phyloP scores from a whole-genome alignment of 2,797 vertebrate genomes.

The Pantherophis vulpinus region DNA sequence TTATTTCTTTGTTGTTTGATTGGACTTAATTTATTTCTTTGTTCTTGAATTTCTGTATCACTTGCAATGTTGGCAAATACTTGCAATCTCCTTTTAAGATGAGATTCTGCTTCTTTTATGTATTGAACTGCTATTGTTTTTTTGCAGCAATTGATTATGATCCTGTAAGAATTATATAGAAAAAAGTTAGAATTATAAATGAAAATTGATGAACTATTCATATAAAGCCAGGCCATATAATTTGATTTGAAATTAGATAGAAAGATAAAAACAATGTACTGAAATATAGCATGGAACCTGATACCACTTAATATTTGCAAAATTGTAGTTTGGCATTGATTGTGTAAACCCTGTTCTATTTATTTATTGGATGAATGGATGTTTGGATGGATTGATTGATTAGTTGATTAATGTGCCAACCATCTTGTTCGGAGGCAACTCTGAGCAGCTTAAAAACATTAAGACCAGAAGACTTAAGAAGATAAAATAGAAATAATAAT shows the following conservation, averaged over 20 bases:
- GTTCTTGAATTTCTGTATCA: slow-evolving; percentile 20
- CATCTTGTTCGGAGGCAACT: neutral
- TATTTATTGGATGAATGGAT: no score
- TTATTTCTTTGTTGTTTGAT: slow-evolving; percentile 11
- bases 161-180: neutral
- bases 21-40: slow-evolving; percentile 17
- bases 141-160: slow-evolving; percentile 24
- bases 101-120: slow-evolving; percentile 8
- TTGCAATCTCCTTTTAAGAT: slow-evolving; percentile 18
- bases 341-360: neutral
- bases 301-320: neutral
- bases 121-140: slow-evolving; percentile 10
- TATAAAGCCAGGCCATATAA: neutral
- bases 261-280: neutral
- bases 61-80: slow-evolving; percentile 11
- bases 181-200: neutral
- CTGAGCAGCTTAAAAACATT: neutral
- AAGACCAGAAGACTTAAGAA: neutral
- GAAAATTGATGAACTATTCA: neutral
- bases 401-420: neutral
- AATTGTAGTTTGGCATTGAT: neutral
- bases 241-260: neutral
- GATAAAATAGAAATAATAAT: neutral
- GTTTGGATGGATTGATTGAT: neutral
- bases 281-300: neutral